Evolutionary conservation across 2,797 vertebrate species (phyloP).

Genomic region (Acanthurus lineatus): DNA sequence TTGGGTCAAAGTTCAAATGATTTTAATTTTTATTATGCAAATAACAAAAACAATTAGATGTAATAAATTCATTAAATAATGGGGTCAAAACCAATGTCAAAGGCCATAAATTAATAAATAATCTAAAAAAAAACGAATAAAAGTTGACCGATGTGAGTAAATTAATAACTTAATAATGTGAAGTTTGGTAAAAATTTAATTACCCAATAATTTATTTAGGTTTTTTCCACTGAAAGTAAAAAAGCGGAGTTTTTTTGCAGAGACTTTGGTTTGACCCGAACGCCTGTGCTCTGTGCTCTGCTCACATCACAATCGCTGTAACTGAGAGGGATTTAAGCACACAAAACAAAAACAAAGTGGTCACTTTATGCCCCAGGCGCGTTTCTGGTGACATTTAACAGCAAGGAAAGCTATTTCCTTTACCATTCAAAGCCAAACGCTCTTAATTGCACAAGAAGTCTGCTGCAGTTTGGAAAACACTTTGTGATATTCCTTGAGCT

Average conservation of each 20-base stretch:
- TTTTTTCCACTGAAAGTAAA: neutral
- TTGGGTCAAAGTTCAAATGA: slow-evolving; percentile 31
- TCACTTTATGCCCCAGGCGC: slow-evolving; percentile 84
- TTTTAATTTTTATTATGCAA: neutral
- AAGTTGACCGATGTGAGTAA: too few relatives aligned
- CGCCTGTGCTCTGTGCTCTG: slow-evolving; percentile 34
- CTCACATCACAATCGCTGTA: slow-evolving; percentile 39
- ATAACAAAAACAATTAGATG: neutral
- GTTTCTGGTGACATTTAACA: slow-evolving; percentile 90
- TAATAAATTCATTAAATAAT: neutral
- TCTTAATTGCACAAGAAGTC: slow-evolving; percentile 91
- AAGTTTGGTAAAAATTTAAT: neutral
- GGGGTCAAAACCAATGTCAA: neutral
- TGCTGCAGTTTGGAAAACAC: slow-evolving; percentile 88
- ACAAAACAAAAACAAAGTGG: slow-evolving; percentile 83
- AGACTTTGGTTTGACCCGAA: slow-evolving; percentile 41
- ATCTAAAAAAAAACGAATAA: too few relatives aligned
- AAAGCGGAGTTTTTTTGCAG: neutral
- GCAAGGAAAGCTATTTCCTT: slow-evolving; percentile 92
- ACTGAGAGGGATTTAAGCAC: slow-evolving; percentile 68
- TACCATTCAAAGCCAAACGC: slow-evolving; percentile 87
- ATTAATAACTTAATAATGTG: too few relatives aligned
- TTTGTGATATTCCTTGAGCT: slow-evolving; percentile 88
- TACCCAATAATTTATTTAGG: neutral
- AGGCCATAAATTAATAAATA: neutral